Evolutionary conservation across 2,888 invertebrate genomes (phyloP).

Genomic region (Trachelus stipa): DNA sequence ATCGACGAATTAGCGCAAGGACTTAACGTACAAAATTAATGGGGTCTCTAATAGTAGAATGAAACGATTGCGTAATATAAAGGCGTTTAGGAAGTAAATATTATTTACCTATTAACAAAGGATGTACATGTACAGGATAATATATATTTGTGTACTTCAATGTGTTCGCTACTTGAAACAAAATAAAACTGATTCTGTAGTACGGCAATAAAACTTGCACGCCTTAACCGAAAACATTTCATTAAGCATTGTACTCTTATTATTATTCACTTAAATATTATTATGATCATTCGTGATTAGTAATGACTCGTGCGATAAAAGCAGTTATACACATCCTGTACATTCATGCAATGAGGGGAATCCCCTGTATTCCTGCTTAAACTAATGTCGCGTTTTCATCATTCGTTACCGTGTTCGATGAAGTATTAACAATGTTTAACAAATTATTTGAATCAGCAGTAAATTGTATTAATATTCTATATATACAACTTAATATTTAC

Average conservation of each 20-base stretch:
- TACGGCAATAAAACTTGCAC: slow-evolving; percentile 1
- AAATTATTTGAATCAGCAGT: background rate
- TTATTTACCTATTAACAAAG: slow-evolving; percentile 13
- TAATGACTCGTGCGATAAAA: background rate
- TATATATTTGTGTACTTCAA: slow-evolving; percentile 42
- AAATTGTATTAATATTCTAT: background rate
- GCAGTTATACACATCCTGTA: background rate
- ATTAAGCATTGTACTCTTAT: background rate
- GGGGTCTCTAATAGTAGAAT: slow-evolving; percentile 14
- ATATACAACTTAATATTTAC: background rate
- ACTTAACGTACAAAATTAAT: slow-evolving; percentile 8
- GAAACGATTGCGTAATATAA: slow-evolving; percentile 4
- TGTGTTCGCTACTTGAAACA: slow-evolving; percentile 38
- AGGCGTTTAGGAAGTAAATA: slow-evolving; percentile 9
- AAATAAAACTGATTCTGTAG: slow-evolving; percentile 38
- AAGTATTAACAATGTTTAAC: no score
- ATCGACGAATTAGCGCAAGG: background rate
- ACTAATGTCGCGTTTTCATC: background rate
- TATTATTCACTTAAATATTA: background rate
- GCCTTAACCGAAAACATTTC: background rate
- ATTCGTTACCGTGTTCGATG: background rate
- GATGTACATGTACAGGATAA: slow-evolving; percentile 36
- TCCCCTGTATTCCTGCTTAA: background rate
- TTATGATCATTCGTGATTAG: no score
- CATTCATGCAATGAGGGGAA: background rate